Conservation (phyloP, 2,888 invertebrate genomes). For the Tetranychus piercei region DNA sequence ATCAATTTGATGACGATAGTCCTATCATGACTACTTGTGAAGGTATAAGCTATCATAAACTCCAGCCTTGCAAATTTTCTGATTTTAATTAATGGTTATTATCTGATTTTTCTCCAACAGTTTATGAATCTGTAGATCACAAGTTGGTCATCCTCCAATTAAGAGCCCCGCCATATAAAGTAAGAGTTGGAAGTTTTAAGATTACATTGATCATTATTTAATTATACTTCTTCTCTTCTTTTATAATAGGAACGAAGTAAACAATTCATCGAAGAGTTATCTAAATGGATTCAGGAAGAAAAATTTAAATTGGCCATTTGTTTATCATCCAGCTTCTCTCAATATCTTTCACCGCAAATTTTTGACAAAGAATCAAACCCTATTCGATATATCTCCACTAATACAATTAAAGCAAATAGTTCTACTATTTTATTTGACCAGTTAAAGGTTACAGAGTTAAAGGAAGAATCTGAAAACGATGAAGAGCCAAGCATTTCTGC, state of each 20-base stretch:
- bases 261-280: conserved; percentile 1
- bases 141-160: conserved; percentile 5
- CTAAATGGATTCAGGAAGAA: conserved; percentile 4
- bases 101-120: neutral
- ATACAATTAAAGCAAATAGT: neutral
- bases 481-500: neutral
- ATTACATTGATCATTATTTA: neutral
- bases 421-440: neutral
- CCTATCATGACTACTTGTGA: conserved; percentile 11
- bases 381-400: neutral
- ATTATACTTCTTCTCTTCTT: neutral
- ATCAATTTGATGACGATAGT: neutral
- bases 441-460: neutral
- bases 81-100: neutral
- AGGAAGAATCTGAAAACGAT: neutral
- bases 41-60: neutral
- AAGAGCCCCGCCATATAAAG: conserved; percentile 10
- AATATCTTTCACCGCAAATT: neutral
- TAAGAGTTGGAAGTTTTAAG: neutral
- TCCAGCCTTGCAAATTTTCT: neutral
- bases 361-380: neutral
- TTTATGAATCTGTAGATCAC: neutral
- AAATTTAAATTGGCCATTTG: neutral
- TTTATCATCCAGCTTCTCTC: neutral
- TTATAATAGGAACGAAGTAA: neutral